A percentile compares a stretch with the other conserved stretches of the same genome.
Conservation (phyloP, 2,888 invertebrate species). For the Sinelater perroti region DNA sequence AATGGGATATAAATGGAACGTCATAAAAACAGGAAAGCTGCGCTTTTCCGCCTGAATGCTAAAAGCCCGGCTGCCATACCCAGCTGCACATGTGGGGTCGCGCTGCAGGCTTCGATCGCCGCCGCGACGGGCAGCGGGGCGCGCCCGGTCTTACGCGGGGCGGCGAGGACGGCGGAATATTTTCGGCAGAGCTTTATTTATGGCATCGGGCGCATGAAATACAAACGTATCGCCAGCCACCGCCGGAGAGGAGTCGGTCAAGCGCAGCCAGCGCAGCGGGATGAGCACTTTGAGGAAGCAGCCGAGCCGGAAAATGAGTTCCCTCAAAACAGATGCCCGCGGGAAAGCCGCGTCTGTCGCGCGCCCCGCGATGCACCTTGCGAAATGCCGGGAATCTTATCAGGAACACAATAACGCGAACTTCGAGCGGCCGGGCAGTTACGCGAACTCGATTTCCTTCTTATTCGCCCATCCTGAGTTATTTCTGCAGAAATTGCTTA, state of each 20-base stretch:
- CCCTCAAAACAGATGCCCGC: slow-evolving; percentile 28
- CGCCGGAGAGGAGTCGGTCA: slow-evolving; percentile 25
- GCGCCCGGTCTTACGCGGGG: background rate
- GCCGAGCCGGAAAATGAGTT: slow-evolving; percentile 27
- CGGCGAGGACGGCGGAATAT: background rate
- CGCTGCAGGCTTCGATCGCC: slow-evolving; percentile 4
- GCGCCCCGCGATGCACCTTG: too few relatives aligned
- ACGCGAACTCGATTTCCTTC: too few relatives aligned
- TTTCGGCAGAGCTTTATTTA: background rate
- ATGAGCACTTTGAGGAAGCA: slow-evolving; percentile 26
- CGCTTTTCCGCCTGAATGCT: slow-evolving; percentile 32
- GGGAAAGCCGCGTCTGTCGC: slow-evolving; percentile 20
- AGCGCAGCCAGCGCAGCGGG: slow-evolving; percentile 21
- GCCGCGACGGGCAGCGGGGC: background rate
- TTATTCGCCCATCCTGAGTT: too few relatives aligned
- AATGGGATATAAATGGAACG: slow-evolving; percentile 32
- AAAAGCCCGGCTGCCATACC: slow-evolving; percentile 30
- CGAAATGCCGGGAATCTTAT: too few relatives aligned
- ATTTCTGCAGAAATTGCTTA: too few relatives aligned
- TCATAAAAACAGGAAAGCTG: slow-evolving; percentile 29
- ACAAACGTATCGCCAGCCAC: background rate
- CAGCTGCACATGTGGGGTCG: slow-evolving; percentile 12
- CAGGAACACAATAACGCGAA: too few relatives aligned
- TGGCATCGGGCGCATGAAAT: background rate
- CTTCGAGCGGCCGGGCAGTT: too few relatives aligned